Evolutionary conservation across 2,888 invertebrate species (phyloP), one percentile per base, ranked within the genome.

Genomic region (Thelaira solivaga): DNA sequence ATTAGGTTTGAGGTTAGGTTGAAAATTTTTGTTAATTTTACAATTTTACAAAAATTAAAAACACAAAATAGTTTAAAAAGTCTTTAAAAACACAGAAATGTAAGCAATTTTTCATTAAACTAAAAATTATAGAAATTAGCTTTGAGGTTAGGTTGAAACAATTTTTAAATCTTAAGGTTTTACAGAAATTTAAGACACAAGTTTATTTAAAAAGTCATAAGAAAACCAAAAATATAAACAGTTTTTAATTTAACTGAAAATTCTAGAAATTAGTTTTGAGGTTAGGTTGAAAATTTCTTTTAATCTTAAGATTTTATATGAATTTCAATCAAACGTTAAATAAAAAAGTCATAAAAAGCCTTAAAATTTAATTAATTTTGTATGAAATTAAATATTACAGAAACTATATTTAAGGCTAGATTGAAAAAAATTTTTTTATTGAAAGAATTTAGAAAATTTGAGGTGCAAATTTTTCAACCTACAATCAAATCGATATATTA

Each of bases 111-210:
- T 5, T 1, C 13, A 4, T 13, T 4, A 13, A 36, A n/a, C 1
- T 0, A 2, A 2, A 13, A 22, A 22, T 22, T 36, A 4, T 0
- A 36, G 8, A 13, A 36, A 20, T 20, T 18, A 20, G 8, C 0
- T 43, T 59, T 43, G 29, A 59, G 43, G 59, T 59, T 43, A 59
- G 4, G 43, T 43, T 59, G 29, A 41, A 41, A 26, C 11, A 13
- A 24, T 11, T 26, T 29, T 59, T 29, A 11, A 5, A 26, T 10
- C 1, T 3, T 11, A 11, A 11, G 10, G 2, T 34, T 34, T 34
- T 11, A 11, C n/a, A 11, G n/a, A 8, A 8, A 11, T n/a, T 11
- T 13, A 36, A 36, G 11, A 36, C 4, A n/a, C 1, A 0, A 1
- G n/a, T n/a, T 1, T 26, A 0, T 13, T 13, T 4, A n/a, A 0